Evolutionary conservation across 2,797 vertebrate species (phyloP).

Genomic region (Melopsittacus undulatus): DNA sequence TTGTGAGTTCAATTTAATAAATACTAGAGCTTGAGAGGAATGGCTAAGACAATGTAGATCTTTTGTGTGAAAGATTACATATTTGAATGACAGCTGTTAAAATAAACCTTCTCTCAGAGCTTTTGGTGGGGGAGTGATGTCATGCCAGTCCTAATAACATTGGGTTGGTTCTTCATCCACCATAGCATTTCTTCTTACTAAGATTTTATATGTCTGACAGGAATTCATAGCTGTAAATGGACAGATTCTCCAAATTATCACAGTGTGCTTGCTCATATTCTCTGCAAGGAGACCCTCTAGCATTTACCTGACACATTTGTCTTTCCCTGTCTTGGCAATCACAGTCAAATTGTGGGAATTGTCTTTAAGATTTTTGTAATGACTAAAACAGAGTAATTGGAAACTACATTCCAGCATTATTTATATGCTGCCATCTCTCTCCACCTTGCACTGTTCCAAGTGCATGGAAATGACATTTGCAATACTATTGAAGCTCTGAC

Average conservation of each 20-base stretch:
- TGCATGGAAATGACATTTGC: not conserved
- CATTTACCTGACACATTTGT: not conserved
- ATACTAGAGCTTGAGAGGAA: not conserved
- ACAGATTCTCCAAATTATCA: not conserved
- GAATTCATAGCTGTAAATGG: not conserved
- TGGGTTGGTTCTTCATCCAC: not conserved
- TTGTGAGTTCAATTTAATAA: not conserved
- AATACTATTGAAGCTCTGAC: not conserved
- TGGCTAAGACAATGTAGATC: not conserved
- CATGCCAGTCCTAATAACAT: not conserved
- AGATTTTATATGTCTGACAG: not conserved
- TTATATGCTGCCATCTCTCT: not conserved
- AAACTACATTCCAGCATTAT: not conserved
- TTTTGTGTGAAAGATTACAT: not conserved
- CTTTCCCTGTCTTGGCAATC: not conserved
- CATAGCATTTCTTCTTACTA: not conserved
- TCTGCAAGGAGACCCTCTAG: not conserved
- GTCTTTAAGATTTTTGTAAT: not conserved
- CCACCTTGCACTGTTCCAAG: not conserved
- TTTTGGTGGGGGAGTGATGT: not conserved
- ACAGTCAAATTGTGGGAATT: not conserved
- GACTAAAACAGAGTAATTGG: not conserved
- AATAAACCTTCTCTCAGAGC: not conserved
- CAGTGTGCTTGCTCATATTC: not conserved
- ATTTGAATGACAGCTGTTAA: not conserved